A percentile compares a stretch with the other conserved stretches of the same genome.
phyloP scores from a whole-genome alignment of 2,888 invertebrate species.

The Trisateles emortualis region DNA sequence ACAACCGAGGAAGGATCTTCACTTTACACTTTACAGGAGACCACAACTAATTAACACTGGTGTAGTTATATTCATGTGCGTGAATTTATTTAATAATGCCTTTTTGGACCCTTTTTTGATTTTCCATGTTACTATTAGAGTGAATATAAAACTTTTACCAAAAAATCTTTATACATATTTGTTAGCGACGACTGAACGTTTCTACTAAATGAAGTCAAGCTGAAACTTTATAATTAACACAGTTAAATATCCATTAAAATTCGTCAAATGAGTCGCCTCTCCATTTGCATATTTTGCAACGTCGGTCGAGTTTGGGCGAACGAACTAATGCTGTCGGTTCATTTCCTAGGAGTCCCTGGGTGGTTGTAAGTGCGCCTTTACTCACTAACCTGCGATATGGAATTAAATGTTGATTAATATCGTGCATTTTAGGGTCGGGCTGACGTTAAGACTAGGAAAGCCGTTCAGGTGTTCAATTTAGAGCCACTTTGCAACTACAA shows the following conservation, averaged over 20 bases:
- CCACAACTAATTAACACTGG: too few relatives aligned
- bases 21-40: too few relatives aligned
- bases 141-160: neutral
- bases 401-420: constrained; percentile 85
- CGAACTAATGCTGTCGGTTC: constrained; percentile 69
- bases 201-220: constrained; percentile 62
- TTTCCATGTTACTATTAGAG: too few relatives aligned
- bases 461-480: constrained; percentile 76
- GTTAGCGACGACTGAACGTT: constrained; percentile 37
- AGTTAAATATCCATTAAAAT: constrained; percentile 83
- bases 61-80: too few relatives aligned
- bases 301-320: constrained; percentile 64
- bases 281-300: constrained; percentile 82
- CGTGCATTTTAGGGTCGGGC: constrained; percentile 67
- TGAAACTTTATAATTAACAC: constrained; percentile 79
- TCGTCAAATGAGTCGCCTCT: constrained; percentile 80
- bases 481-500: constrained; percentile 75
- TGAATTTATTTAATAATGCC: too few relatives aligned
- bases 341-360: constrained; percentile 76
- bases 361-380: constrained; percentile 68
- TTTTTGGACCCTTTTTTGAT: too few relatives aligned
- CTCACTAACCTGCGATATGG: constrained; percentile 64
- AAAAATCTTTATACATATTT: neutral
- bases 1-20: too few relatives aligned
- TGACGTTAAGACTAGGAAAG: constrained; percentile 54